Conservation (phyloP, 2,888 invertebrate species). For the Callimorpha dominula region DNA sequence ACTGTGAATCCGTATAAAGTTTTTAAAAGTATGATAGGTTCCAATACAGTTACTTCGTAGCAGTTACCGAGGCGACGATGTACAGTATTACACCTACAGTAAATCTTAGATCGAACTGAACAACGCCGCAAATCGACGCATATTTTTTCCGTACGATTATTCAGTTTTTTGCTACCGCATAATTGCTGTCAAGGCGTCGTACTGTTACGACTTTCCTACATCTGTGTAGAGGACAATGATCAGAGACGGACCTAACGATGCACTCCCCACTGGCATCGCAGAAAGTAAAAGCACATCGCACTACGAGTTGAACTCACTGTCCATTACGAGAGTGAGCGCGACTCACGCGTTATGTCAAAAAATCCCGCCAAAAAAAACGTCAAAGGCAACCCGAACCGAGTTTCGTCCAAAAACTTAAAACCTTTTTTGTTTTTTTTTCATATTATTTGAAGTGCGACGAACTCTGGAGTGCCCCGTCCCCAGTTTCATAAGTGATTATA, state of each 20-base stretch:
- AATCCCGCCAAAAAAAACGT: conserved; percentile 69
- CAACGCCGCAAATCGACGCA: background rate
- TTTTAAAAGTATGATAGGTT: background rate
- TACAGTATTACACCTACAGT: background rate
- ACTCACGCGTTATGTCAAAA: conserved; percentile 71
- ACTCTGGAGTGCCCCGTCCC: conserved; percentile 75
- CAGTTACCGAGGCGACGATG: background rate
- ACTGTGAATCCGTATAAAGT: background rate
- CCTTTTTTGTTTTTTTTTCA: conserved; percentile 55
- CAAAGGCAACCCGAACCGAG: conserved; percentile 51
- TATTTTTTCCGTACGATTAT: conserved; percentile 8
- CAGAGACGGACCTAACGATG: conserved; percentile 53
- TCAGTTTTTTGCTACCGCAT: conserved; percentile 43
- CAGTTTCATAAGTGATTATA: conserved; percentile 74
- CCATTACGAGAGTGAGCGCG: conserved; percentile 77
- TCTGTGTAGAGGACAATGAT: conserved; percentile 56
- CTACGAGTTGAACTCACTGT: conserved; percentile 73
- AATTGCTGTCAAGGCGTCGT: conserved; percentile 39
- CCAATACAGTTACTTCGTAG: background rate
- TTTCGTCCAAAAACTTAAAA: conserved; percentile 53
- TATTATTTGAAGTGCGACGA: conserved; percentile 67
- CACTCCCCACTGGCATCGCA: conserved; percentile 78
- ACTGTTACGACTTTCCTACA: conserved; percentile 53
- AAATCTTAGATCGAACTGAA: background rate
- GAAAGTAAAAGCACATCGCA: conserved; percentile 83